Conservation (phyloP, 2,113 vertebrate genomes). For the Pavo muticus region DNA sequence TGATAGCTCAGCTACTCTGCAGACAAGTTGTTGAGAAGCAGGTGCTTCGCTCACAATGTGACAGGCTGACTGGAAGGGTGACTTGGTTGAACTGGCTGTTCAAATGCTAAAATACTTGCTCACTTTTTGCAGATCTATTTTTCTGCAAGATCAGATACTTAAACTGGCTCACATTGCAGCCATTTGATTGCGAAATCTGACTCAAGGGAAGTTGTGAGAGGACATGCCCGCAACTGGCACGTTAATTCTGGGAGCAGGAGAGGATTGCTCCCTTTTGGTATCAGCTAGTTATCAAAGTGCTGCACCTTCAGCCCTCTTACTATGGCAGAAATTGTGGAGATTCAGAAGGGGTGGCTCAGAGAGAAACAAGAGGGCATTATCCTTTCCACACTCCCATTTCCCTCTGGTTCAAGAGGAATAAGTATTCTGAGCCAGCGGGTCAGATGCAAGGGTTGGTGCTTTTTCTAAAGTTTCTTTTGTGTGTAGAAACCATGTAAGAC, state of each 20-base stretch:
- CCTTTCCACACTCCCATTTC: background rate
- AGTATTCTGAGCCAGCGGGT: background rate
- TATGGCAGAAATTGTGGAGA: background rate
- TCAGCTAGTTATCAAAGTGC: background rate
- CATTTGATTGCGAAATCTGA: background rate
- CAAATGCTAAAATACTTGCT: background rate
- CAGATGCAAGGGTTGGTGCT: constrained; percentile 22
- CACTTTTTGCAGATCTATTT: background rate
- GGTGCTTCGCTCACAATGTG: background rate
- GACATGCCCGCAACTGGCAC: background rate
- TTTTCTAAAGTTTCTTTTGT: background rate
- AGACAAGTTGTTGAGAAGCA: background rate
- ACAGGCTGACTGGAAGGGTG: background rate
- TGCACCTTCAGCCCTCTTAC: background rate
- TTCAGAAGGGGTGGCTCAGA: background rate
- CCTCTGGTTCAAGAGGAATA: background rate
- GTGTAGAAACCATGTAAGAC: background rate
- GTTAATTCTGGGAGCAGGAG: background rate
- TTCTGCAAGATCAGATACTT: background rate
- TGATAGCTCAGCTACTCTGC: background rate
- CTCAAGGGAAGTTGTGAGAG: background rate
- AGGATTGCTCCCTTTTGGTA: background rate
- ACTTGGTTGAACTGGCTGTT: background rate
- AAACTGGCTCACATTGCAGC: constrained; percentile 57
- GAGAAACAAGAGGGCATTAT: background rate